These are phyloP conservation scores for Valencia hispanica DNA, from an alignment of 2,797 vertebrate genomes.

Conservation along the genomic window DNA sequence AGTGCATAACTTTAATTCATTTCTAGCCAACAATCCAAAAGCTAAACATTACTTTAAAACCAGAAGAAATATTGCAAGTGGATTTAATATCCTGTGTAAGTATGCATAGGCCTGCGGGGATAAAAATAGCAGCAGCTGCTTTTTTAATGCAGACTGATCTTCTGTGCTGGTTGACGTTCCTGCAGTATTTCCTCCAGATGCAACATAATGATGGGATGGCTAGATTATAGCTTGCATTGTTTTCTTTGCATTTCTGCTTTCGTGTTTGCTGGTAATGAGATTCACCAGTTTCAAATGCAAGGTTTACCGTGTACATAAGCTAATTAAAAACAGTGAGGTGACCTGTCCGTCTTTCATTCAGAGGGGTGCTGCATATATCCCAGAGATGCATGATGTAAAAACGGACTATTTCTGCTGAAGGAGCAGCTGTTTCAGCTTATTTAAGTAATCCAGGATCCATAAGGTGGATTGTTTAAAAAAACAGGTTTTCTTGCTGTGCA, in stretches of 20 bases:
- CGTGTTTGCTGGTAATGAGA: neutral
- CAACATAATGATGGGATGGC: neutral
- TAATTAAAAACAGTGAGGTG: neutral
- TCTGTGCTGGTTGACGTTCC: neutral
- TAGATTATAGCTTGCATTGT: neutral
- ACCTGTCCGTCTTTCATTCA: neutral
- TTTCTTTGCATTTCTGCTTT: neutral
- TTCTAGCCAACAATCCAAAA: neutral
- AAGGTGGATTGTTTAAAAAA: neutral
- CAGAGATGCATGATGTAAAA: neutral
- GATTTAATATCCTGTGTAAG: neutral
- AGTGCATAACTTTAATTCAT: neutral
- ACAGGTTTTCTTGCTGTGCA: neutral
- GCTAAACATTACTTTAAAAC: neutral
- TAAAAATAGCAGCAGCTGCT: neutral
- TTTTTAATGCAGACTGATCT: conserved; percentile 4
- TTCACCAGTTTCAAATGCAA: neutral
- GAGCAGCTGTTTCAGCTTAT: neutral
- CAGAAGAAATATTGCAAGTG: neutral
- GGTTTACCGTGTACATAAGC: neutral
- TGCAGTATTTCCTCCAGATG: too few relatives aligned
- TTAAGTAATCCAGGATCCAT: neutral
- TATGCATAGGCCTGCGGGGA: neutral
- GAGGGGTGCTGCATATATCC: neutral
- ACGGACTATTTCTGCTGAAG: neutral